These are phyloP conservation scores for Bombus superbus DNA, from an alignment of 1,140 invertebrate genomes.

Conservation along the genomic window DNA sequence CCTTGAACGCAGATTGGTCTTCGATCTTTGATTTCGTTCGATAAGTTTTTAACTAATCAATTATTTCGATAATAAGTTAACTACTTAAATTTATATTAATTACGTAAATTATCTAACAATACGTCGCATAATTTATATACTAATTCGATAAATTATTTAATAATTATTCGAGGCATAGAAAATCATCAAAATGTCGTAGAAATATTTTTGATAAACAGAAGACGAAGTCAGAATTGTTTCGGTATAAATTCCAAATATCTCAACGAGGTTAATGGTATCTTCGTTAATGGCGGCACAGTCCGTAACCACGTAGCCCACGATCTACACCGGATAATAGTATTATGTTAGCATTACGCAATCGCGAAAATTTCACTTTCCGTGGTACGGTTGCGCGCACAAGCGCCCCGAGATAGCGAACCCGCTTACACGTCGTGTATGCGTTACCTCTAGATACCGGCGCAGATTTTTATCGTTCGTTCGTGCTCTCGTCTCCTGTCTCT, in stretches of 20 bases:
- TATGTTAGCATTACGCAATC: conserved; percentile 75
- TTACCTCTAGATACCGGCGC: conserved; percentile 8
- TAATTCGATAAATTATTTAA: background rate
- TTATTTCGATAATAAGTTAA: background rate
- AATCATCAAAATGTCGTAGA: background rate
- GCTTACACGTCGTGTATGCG: background rate
- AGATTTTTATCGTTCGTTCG: conserved; percentile 33
- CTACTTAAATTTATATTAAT: background rate
- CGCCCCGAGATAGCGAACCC: background rate
- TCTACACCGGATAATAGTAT: conserved; percentile 73
- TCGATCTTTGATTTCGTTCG: background rate
- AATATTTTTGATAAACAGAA: background rate
- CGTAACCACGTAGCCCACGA: conserved; percentile 21
- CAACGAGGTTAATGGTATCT: conserved; percentile 1
- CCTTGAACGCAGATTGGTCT: background rate
- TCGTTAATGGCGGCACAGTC: conserved; percentile 43
- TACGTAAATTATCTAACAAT: too few relatives aligned
- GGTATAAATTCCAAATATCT: background rate
- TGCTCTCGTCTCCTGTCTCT: conserved; percentile 17
- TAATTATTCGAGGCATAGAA: background rate
- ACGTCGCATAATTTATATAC: background rate
- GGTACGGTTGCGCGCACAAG: conserved; percentile 58
- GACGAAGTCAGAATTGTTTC: background rate
- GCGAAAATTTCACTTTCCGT: conserved; percentile 77
- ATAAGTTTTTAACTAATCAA: background rate